These are phyloP conservation scores for Mirza zaza DNA, from an alignment of 2,113 vertebrate species.

Conservation along the genomic window DNA sequence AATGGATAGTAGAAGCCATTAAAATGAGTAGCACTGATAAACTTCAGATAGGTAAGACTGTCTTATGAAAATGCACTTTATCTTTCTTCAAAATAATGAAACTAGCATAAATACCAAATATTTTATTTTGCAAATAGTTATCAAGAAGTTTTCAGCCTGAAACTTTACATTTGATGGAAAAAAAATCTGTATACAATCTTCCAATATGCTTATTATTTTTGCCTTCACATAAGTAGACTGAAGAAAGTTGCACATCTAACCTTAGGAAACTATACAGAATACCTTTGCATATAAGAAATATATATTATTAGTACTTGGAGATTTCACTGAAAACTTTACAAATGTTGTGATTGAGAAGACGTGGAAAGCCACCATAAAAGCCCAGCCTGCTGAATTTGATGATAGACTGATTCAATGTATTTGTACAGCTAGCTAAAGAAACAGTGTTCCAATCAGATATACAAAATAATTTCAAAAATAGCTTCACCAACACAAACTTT, in stretches of 20 bases:
- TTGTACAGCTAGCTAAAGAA: neutral
- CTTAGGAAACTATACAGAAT: neutral
- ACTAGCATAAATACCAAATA: neutral
- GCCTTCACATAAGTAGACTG: neutral
- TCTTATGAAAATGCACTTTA: neutral
- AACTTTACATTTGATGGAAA: neutral
- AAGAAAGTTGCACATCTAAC: neutral
- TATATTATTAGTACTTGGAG: neutral
- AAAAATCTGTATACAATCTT: neutral
- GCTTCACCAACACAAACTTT: neutral
- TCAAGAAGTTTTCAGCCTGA: neutral
- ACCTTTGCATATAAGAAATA: neutral
- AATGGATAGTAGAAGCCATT: neutral
- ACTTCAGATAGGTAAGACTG: neutral
- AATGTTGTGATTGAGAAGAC: neutral
- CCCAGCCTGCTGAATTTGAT: neutral
- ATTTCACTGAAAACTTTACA: neutral
- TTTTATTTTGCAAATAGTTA: neutral
- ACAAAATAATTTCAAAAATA: neutral
- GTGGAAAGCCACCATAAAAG: neutral
- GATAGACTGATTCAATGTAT: neutral
- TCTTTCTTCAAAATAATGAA: neutral
- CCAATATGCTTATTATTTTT: neutral
- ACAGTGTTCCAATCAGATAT: neutral
- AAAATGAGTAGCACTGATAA: neutral